Evolutionary conservation across 2,888 invertebrate genomes (phyloP).

Genomic region (Phyllotreta cruciferae): DNA sequence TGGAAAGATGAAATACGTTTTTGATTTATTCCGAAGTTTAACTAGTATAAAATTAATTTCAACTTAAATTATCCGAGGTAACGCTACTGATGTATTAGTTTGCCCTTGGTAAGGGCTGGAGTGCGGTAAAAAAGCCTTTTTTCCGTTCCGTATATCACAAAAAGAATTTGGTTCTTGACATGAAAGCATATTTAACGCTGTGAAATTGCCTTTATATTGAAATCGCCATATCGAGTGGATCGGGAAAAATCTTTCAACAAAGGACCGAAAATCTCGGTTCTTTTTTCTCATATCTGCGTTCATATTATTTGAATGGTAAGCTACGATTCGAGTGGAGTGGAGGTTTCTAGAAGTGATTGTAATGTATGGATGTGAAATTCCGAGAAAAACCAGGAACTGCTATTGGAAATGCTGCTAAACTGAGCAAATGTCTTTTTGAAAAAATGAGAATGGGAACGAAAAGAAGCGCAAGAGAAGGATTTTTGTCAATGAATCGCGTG

Average conservation of each 20-base stretch:
- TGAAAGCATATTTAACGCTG: conserved; percentile 39
- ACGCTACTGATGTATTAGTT: conserved; percentile 6
- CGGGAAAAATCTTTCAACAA: conserved; percentile 36
- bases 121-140: conserved; percentile 10
- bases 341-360: conserved; percentile 1
- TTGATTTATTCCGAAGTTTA: too few species aligned
- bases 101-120: neutral
- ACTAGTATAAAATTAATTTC: neutral
- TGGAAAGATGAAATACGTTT: too few species aligned
- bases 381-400: neutral
- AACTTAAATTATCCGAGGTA: neutral
- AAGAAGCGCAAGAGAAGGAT: too few species aligned
- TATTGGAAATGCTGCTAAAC: conserved; percentile 6
- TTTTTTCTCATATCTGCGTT: conserved; percentile 30
- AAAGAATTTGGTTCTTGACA: conserved; percentile 33
- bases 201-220: conserved; percentile 35
- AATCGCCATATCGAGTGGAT: conserved; percentile 38
- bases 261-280: conserved; percentile 36
- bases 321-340: neutral
- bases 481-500: too few species aligned
- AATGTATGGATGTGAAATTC: conserved; percentile 13
- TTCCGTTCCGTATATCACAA: conserved; percentile 30
- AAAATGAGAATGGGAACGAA: too few species aligned
- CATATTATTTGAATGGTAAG: conserved; percentile 17
- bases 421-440: conserved; percentile 3